Base-by-base conservation (phyloP, 2,113 vertebrate species). In the Calidris pugnax region DNA sequence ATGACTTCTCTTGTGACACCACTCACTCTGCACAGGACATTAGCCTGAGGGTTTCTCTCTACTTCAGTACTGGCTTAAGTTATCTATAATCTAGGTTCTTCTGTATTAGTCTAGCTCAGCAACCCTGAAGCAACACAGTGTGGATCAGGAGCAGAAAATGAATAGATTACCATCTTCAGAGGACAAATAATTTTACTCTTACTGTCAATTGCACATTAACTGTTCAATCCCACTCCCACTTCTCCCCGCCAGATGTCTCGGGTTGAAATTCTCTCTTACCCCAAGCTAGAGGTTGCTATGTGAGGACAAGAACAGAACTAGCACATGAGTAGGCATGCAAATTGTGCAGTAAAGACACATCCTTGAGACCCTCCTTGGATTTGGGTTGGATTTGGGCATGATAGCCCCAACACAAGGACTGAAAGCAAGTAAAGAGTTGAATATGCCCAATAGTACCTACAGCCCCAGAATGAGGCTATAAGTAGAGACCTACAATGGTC, bases 1-100 rank as follows among this genome's bases (percentile, higher is more conserved):
- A 48, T 4, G 0, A 30, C 32, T 85, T 84, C 75, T 51, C 57
- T 21, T 15, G 23, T 26, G 63, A 60, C 53, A 21, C 16, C 33
- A 13, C n/a, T 7, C 27, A 39, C 37, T 6, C 10, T 4, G 15
- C 0, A 2, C 30, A 56, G n/a, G 24, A 4, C n/a, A 50, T 5
- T 56, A 77, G 82, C 26, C 82, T 22, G 63, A 85, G 32, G 28
- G 21, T 32, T 74, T 32, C 75, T 37, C 41, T 59, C n/a, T 33
- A 18, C 43, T 47, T 85, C 12, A 69, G 24, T 14, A 32, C 10
- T 14, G 37, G 39, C 51, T 76, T 90, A 4, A n/a, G 15, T 24
- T 82, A 89, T 21, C 87, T 60, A 2, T 27, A 33, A 41, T 56
- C 81, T 43, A 28, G 50, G 12, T 67, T 85, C 39, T 68, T n/a